Base-by-base conservation (phyloP, 2,888 invertebrate genomes). In the Actias luna region DNA sequence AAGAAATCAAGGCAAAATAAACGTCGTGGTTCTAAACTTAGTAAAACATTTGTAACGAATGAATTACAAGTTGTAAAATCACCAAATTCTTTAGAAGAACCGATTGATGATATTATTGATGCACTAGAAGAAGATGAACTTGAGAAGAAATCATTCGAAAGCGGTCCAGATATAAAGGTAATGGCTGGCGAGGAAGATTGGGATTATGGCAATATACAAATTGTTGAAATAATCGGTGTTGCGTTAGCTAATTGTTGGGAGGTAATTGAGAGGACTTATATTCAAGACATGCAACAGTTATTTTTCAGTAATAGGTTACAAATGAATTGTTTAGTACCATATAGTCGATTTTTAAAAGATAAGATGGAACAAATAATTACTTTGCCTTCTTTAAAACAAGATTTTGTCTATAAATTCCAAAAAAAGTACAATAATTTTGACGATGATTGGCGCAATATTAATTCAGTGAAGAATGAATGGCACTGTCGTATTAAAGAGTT, bases 391-490 rank as follows among this genome's bases (percentile, higher is more conserved):
- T 74, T 80, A n/a, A 94, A 94, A 77, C 94, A 94, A 76, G 88
- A 92, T 61, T 76, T 94, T 65, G 87, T 95, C 7, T 77, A 86
- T 58, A 77, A 84, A 25, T 95, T 95, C 76, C 95, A 95, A 79
- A 87, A 82, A 39, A 83, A 89, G 35, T 95, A 94, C 69, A 95
- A 95, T 81, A 85, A 91, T 27, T 91, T 95, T 65, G 94, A 94
- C 68, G 85, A 89, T 64, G 94, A 94, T 72, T 92, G 94, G 83
- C 87, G 95, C 2, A 87, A 91, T 63, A 88, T 94, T 63, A 82
- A 85, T 68, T 91, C 94, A 64, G 85, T 94, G 1, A 95, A 94
- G 79, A 93, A 93, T 64, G 95, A 95, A 81, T 88, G 95, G 82
- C 94, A 95, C 70, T 94, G 94, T 67, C 84, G 93, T 36, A 83